Base-by-base conservation (phyloP, 2,888 invertebrate genomes). In the Andricus curvator region DNA sequence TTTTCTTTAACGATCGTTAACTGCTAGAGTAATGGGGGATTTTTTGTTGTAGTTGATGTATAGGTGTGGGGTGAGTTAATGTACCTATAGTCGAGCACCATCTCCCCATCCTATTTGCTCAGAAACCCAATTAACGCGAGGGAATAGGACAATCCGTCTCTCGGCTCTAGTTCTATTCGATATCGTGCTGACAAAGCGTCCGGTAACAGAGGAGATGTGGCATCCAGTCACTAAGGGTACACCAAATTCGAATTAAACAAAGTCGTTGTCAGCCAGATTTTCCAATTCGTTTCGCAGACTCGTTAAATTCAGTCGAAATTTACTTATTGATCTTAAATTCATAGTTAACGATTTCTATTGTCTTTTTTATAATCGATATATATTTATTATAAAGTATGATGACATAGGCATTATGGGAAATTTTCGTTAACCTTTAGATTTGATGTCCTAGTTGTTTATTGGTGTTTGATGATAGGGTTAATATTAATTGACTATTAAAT, bases 131-230 rank as follows among this genome's bases (percentile, higher is more conserved):
- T 85, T 84, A 83, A 81, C 83, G 56, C 60, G 74, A 68, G 82
- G 82, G 83, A 84, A 82, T 64, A 79, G 78, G 81, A 84, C 80
- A 81, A 83, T 79, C 78, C 83, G 80, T 82, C 83, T 78, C 82
- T 62, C 79, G 65, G 62, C 74, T 82, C 78, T 51, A 56, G 51
- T 51, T 74, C 74, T 83, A 81, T 80, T 82, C 80, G 79, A 82
- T 82, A 81, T 79, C 79, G 77, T 78, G 84, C 82, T 83, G 82
- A 84, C 84, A 78, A 83, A 81, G 82, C 81, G 67, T 68, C 78
- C 65, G 68, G 74, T 79, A 79, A 67, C 78, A 76, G 60, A 78
- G 68, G 78, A 81, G 76, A 80, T 74, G 74, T 56, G 74, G 33
- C 74, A 56, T 51, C 51, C 20, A 33, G 70, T 70, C 70, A 74